Base-by-base conservation (phyloP, 2,113 vertebrate genomes). In the Pluvianellus socialis region DNA sequence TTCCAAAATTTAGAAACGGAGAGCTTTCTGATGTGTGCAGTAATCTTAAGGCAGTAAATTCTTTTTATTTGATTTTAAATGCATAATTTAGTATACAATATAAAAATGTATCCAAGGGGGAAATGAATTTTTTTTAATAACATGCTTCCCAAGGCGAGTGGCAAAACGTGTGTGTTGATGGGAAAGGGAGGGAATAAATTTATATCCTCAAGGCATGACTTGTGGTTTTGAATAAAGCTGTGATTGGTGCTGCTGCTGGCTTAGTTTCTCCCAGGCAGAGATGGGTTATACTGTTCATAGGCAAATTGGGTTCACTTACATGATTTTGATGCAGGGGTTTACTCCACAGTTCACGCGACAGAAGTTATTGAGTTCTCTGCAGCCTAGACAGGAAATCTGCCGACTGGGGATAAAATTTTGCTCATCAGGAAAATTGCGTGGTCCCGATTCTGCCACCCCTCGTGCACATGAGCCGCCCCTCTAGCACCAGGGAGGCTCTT, bases 61-160 rank as follows among this genome's bases (percentile, higher is more conserved):
- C 67, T 95, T 95, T 95, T 96, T 96, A 97, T 97, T 96, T 96
- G 81, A 96, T 96, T 96, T 96, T 96, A 94, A 97, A 97, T 97
- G 95, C 92, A 96, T 97, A 97, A 96, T 94, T 97, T 96, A 97
- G 92, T 95, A 65, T 94, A 95, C 94, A 96, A 96, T 95, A 94
- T 95, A 95, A 95, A 96, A 96, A 96, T 93, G 82, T 97, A 95
- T 95, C 86, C 92, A 92, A 86, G 75, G 65, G 96, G 90, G 95
- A 96, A 96, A 97, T 96, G 91, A 92, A 65, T 95, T 97, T 95
- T 96, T 95, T 96, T 97, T 93, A 96, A 97, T 97, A 96, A 94
- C 91, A 49, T 90, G 38, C 59, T 95, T 97, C 94, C 91, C 87
- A 95, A 90, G 74, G 87, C 45, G 7, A 96, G 88, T 88, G 83